Percentiles rank a stretch among this genome's conserved stretches.
phyloP scores from a whole-genome alignment of 2,797 vertebrate species.

The Heliangelus exortis region DNA sequence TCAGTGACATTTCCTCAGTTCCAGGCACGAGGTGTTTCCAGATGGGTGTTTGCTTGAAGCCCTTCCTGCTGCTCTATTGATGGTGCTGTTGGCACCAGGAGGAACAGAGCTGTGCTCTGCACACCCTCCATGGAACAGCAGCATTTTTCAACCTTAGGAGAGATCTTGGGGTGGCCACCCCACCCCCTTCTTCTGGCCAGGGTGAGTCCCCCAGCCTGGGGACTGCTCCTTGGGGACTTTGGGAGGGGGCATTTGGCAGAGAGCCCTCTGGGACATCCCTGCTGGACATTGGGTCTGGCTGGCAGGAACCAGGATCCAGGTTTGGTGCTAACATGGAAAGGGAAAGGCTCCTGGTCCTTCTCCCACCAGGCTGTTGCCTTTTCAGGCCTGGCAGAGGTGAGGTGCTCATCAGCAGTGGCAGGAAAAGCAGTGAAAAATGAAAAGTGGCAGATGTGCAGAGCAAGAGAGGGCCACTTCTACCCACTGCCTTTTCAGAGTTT shows the following conservation, averaged over 20 bases:
- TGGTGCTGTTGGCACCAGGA: not conserved
- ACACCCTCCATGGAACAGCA: not conserved
- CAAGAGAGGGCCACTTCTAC: slow-evolving; percentile 12
- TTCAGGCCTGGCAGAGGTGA: not conserved
- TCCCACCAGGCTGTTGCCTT: not conserved
- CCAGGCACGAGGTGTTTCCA: rapidly evolving
- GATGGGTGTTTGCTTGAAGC: not conserved
- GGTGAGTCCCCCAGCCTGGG: not conserved
- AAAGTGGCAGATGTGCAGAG: slow-evolving; percentile 14
- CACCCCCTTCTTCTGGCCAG: not conserved
- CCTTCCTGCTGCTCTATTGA: not conserved
- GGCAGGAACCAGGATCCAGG: not conserved
- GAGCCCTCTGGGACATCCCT: not conserved
- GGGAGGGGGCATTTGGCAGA: not conserved
- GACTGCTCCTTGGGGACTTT: not conserved
- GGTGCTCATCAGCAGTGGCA: not conserved
- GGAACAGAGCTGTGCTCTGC: not conserved
- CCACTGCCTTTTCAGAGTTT: slow-evolving; percentile 6
- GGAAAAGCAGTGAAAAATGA: not conserved
- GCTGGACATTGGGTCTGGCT: not conserved
- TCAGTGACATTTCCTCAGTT: not conserved
- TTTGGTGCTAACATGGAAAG: not conserved
- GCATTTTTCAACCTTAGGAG: not conserved
- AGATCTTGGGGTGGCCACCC: not conserved
- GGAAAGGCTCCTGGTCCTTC: not conserved